Evolutionary conservation across 2,888 invertebrate genomes (phyloP), one percentile per base, ranked within the genome.

Genomic region (Thereva nobilitata): DNA sequence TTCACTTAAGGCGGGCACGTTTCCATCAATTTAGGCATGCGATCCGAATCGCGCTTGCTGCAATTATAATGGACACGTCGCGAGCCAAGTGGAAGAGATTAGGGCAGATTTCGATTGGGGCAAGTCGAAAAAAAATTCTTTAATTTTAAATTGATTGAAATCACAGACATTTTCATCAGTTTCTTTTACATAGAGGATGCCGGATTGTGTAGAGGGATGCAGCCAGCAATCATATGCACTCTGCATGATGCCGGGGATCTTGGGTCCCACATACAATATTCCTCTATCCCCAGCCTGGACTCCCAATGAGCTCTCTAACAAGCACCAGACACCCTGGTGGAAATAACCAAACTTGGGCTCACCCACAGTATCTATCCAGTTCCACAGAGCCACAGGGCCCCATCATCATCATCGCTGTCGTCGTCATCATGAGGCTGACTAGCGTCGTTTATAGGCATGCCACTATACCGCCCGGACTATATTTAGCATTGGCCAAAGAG

Each of bases 121-220:
- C n/a, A n/a, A 64, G 44, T 10, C 8, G 44, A 35, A 53, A 53
- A 64, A 64, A 64, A 64, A 64, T 7, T 10, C 44, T 52, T 64
- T 53, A 53, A 64, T 64, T 64, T 44, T 42, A 50, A 53, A 64
- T 64, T 64, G 64, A 64, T 64, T 64, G 64, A 64, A 64, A 64
- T 64, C 64, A 64, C 64, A 64, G 64, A 64, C 64, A 64, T 64
- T 64, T 64, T 64, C 52, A 64, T 64, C 53, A 53, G 64, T 6
- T 50, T 61, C 61, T 49, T 61, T 49, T 49, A 61, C 40, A 50
- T 9, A n/a, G 50, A 34, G 34, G 23, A 23, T 23, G 23, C 23
- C 61, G 12, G 49, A 38, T 5, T 3, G 38, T 35, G 38, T 49
- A 50, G 61, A 7, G 34, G n/a, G 38, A 23, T 12, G 41, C 7